These are phyloP conservation scores for Rhodophaea formosa DNA, from an alignment of 2,888 invertebrate species.

Conservation along the genomic window DNA sequence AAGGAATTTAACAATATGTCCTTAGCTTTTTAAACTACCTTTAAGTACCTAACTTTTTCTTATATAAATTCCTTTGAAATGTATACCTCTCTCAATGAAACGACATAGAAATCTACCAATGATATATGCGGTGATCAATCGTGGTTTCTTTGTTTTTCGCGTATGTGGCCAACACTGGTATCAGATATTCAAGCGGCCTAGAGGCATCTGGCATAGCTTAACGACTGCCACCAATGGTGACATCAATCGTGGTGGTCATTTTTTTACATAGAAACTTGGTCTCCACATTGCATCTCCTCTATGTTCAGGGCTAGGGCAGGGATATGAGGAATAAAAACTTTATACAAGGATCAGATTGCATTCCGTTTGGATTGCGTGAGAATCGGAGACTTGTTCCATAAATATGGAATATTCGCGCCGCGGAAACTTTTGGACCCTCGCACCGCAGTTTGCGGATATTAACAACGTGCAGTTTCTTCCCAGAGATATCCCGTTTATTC, in stretches of 20 bases:
- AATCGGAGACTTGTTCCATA: constrained; percentile 34
- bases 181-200: too few species aligned
- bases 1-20: too few species aligned
- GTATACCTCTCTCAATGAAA: too few species aligned
- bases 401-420: constrained; percentile 4
- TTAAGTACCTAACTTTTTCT: too few species aligned
- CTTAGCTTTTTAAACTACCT: too few species aligned
- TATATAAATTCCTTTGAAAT: too few species aligned
- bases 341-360: constrained; percentile 52
- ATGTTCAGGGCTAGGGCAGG: constrained; percentile 35
- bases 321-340: constrained; percentile 54
- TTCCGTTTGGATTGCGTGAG: constrained; percentile 45
- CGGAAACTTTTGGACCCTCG: neutral
- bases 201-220: too few species aligned
- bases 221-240: too few species aligned
- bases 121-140: too few species aligned
- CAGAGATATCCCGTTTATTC: neutral
- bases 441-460: neutral
- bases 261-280: neutral
- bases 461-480: neutral
- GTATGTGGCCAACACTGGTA: too few species aligned
- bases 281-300: neutral
- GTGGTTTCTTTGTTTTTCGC: too few species aligned
- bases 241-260: neutral
- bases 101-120: too few species aligned